Percentiles rank a stretch among this genome's conserved stretches.
phyloP scores from a whole-genome alignment of 2,888 invertebrate genomes.

The Macropis europaea region DNA sequence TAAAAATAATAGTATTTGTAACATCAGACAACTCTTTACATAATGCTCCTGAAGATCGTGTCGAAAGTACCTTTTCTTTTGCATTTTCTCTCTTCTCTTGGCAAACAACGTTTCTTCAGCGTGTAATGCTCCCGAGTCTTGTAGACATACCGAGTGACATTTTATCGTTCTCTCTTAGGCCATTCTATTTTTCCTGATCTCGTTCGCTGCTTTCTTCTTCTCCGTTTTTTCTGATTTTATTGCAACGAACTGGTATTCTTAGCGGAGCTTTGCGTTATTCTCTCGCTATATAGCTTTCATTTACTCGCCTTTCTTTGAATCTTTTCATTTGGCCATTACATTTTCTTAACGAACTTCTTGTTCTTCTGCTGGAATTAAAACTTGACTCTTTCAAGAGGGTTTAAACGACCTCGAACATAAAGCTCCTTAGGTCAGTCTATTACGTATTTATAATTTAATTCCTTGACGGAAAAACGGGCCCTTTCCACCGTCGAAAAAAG shows the following conservation, averaged over 20 bases:
- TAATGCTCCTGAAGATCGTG: neutral
- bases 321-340: slow-evolving; percentile 4
- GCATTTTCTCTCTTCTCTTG: neutral
- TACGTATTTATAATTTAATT: slow-evolving; percentile 28
- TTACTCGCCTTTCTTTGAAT: neutral
- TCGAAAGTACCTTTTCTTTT: neutral
- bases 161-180: neutral
- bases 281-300: slow-evolving; percentile 2
- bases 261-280: neutral
- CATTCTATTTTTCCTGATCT: neutral
- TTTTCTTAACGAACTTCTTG: slow-evolving; percentile 20
- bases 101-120: neutral
- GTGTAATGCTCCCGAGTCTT: neutral
- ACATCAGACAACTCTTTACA: neutral
- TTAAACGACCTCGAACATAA: slow-evolving; percentile 21
- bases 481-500: neutral
- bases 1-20: neutral
- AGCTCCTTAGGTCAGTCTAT: neutral
- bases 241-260: slow-evolving; percentile 15
- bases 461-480: neutral
- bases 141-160: neutral
- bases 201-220: neutral
- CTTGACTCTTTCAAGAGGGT: neutral
- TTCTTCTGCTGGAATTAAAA: slow-evolving; percentile 16
- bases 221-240: neutral